phyloP scores from a whole-genome alignment of 2,797 vertebrate species.

The Sylvia borin region DNA sequence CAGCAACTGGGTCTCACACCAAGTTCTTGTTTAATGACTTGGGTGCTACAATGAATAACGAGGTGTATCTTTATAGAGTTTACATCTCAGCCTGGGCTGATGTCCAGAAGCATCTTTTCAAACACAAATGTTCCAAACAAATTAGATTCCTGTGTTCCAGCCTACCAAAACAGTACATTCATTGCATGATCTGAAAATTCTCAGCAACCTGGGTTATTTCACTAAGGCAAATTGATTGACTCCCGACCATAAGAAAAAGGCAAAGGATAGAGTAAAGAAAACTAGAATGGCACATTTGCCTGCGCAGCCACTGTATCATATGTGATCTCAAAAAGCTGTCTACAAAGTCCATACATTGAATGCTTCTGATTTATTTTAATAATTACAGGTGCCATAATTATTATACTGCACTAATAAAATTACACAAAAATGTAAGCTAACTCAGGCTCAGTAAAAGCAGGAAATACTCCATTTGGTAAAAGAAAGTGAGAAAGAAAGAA shows the following conservation, averaged over 20 bases:
- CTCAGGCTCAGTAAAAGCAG: background rate
- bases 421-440: background rate
- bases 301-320: background rate
- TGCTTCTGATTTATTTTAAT: background rate
- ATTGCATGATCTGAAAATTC: background rate
- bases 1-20: background rate
- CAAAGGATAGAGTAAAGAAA: background rate
- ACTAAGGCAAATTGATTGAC: background rate
- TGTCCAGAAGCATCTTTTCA: background rate
- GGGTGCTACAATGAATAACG: background rate
- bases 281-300: background rate
- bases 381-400: background rate
- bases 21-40: background rate
- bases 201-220: background rate
- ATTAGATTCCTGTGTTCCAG: background rate
- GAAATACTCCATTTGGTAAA: background rate
- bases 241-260: background rate
- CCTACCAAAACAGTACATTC: background rate
- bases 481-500: background rate
- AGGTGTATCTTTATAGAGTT: rapidly evolving
- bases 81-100: background rate
- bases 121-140: background rate
- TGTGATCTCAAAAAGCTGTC: background rate
- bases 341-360: background rate
- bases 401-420: background rate